phyloP scores from a whole-genome alignment of 1,140 invertebrate species.

The Ptiloglossa arizonensis region DNA sequence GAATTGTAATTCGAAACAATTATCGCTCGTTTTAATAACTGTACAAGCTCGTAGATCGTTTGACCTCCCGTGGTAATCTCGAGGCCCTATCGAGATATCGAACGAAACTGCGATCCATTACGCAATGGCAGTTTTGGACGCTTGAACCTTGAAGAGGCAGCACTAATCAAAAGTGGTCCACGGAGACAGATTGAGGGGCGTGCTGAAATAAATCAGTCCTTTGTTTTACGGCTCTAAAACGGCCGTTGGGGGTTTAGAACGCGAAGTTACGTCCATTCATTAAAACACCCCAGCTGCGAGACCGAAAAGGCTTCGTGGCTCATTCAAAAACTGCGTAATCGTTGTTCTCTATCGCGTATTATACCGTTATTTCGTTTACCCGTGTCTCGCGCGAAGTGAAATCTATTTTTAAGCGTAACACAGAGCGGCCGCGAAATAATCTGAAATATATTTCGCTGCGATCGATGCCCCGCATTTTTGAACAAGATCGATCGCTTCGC shows the following conservation, averaged over 20 bases:
- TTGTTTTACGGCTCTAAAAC: conserved; percentile 77
- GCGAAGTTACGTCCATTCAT: conserved; percentile 73
- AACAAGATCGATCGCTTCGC: no score
- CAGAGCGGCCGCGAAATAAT: background rate
- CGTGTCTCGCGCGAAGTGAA: background rate
- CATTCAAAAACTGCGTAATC: conserved; percentile 47
- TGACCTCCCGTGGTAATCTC: background rate
- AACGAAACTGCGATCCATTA: conserved; percentile 14
- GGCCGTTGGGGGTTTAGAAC: conserved; percentile 73
- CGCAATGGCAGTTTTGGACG: conserved; percentile 27
- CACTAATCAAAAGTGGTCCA: conserved; percentile 73
- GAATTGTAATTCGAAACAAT: no score
- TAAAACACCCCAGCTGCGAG: conserved; percentile 72
- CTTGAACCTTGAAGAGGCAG: conserved; percentile 58
- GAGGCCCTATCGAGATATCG: background rate
- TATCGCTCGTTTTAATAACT: background rate
- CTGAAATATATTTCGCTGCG: background rate
- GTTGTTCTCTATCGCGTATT: background rate
- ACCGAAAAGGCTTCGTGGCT: conserved; percentile 55
- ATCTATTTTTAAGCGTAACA: background rate
- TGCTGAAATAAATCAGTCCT: conserved; percentile 76
- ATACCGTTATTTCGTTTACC: background rate
- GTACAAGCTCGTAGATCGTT: background rate
- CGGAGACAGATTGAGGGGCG: conserved; percentile 73
- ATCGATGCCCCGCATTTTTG: no score